These are phyloP conservation scores for Zaprionus taronus DNA, from an alignment of 1,140 invertebrate species.

Conservation along the genomic window DNA sequence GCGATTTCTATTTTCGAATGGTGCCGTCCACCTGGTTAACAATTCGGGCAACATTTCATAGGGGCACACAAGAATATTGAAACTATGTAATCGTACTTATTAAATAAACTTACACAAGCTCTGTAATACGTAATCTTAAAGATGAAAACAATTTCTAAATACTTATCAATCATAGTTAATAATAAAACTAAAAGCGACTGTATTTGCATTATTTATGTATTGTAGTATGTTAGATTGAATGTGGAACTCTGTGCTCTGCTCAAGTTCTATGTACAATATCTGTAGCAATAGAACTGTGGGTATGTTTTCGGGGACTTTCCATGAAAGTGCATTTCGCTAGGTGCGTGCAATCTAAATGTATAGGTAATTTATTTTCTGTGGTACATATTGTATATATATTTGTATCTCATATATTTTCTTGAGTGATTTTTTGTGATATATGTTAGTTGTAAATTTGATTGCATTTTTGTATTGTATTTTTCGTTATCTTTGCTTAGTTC, in stretches of 20 bases:
- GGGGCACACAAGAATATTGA: conserved; percentile 30
- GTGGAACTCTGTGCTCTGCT: conserved; percentile 50
- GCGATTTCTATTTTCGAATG: conserved; percentile 19
- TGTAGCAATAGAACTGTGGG: conserved; percentile 30
- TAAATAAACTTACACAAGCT: conserved; percentile 35
- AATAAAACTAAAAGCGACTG: conserved; percentile 33
- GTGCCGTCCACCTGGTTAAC: conserved; percentile 1
- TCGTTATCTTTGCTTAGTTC: conserved; percentile 41
- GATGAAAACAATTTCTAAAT: conserved; percentile 32
- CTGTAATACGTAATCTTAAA: conserved; percentile 23
- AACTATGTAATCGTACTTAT: conserved; percentile 21
- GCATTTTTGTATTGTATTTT: conserved; percentile 66
- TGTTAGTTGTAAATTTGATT: conserved; percentile 71
- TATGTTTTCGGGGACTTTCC: conserved; percentile 24
- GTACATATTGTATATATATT: conserved; percentile 46
- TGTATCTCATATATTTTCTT: conserved; percentile 31
- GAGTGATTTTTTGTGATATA: conserved; percentile 50
- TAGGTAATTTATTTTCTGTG: conserved; percentile 41
- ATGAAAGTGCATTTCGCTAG: conserved; percentile 62
- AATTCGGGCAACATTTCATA: conserved; percentile 16
- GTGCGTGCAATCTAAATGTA: conserved; percentile 68
- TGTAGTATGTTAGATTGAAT: conserved; percentile 24
- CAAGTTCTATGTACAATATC: conserved; percentile 22
- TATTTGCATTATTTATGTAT: conserved; percentile 33
- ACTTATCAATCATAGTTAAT: conserved; percentile 6